phyloP scores from a whole-genome alignment of 2,797 vertebrate species.

The Myotis myotis region DNA sequence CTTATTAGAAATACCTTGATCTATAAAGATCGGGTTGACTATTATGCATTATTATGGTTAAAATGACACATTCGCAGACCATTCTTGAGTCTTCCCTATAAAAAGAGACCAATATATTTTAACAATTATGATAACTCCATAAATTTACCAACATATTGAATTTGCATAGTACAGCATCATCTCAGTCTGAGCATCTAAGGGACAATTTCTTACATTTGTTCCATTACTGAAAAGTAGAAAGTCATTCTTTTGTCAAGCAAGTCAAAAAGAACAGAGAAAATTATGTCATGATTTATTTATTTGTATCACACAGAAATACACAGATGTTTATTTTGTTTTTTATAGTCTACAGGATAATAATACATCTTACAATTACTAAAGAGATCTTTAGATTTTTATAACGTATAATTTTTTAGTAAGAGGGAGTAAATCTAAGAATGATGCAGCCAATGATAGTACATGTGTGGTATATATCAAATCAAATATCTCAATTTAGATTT shows the following conservation, averaged over 20 bases:
- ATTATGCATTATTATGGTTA: not conserved
- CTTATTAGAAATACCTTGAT: not conserved
- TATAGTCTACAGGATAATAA: not conserved
- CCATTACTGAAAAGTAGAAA: not conserved
- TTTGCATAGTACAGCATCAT: not conserved
- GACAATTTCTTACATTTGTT: not conserved
- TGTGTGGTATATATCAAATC: not conserved
- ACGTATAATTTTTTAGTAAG: not conserved
- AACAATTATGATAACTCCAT: not conserved
- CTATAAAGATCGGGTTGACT: not conserved
- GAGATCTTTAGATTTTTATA: not conserved
- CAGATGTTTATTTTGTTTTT: not conserved
- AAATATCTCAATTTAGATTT: not conserved
- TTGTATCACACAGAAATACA: not conserved
- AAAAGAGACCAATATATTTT: not conserved
- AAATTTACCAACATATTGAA: not conserved
- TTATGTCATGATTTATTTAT: not conserved
- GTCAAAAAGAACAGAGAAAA: not conserved
- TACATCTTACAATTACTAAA: not conserved
- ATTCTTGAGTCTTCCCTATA: not conserved
- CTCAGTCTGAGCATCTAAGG: not conserved
- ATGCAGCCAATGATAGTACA: not conserved
- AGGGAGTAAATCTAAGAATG: not conserved
- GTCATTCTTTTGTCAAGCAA: not conserved
- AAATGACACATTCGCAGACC: not conserved